Evolutionary conservation across 2,113 vertebrate genomes (phyloP), one percentile per base, ranked within the genome.

Genomic region (Centrocercus urophasianus): DNA sequence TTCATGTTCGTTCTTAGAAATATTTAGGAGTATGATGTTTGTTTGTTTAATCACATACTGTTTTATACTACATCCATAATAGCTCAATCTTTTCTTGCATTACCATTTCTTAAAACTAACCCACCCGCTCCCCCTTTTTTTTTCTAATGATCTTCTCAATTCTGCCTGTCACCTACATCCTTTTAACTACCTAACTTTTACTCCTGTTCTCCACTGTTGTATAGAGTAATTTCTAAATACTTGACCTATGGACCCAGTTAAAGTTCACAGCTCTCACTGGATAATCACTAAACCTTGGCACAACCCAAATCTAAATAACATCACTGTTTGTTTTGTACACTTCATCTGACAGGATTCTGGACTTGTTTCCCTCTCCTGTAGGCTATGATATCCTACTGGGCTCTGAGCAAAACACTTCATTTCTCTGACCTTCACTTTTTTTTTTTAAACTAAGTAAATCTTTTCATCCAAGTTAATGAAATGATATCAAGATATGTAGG

Each of bases 381-480:
- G 40, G 27, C 59, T 60, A 70, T 0, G 0, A 57, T 10, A 45
- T 3, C 10, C n/a, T 16, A 61, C 71, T 32, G 57, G 27, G 72
- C 69, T 84, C 47, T 50, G 83, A 78, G 28, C 14, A 86, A 61
- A 82, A 83, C n/a, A 16, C 28, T 24, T 19, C 66, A 22, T 22
- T 79, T 91, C 83, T 78, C 7, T 8, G 2, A 22, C 34, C 10
- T 65, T 80, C 24, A 43, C 78, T 56, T 88, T 88, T 21, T 38
- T 24, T 14, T 67, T 22, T 64, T 74, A 80, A 85, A 77, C 17
- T 13, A 83, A 60, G 24, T 71, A 71, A 88, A 64, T 65, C 27
- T 32, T 67, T 63, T 60, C 34, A 32, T 4, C 0, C 9, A 64
- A 72, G 28, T 77, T 81, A 57, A 83, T 59, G 25, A 83, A 90